Conservation (phyloP, 2,888 invertebrate genomes). For the Metacarcinus magister region DNA sequence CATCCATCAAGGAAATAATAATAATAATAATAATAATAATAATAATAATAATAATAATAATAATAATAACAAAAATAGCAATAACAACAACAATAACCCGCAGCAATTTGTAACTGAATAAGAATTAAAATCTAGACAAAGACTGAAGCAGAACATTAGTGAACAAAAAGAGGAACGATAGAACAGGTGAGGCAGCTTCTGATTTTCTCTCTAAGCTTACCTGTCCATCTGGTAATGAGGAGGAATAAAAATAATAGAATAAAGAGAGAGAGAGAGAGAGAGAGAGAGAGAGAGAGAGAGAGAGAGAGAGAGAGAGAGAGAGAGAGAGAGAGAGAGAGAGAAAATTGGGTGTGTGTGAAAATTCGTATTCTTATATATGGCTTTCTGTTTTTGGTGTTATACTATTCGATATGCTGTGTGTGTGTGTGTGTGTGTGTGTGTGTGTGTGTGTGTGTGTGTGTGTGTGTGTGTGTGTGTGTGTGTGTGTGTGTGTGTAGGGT, state of each 20-base stretch:
- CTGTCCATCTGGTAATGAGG: not conserved
- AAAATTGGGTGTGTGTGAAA: not conserved
- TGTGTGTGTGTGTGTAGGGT: not conserved
- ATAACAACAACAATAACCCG: no score
- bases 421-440: slow-evolving; percentile 26
- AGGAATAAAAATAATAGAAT: not conserved
- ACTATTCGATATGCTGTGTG: not conserved
- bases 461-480: slow-evolving; percentile 12
- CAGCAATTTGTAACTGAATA: not conserved
- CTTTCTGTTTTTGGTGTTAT: not conserved
- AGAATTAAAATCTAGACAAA: not conserved
- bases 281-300: no score
- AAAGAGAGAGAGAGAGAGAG: no score
- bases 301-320: no score
- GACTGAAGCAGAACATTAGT: not conserved
- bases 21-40: slow-evolving; percentile 33
- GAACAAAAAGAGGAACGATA: not conserved
- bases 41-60: slow-evolving; percentile 6
- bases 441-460: slow-evolving; percentile 26
- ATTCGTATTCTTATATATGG: no score
- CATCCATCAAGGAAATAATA: not conserved
- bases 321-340: no score
- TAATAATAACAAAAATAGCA: no score
- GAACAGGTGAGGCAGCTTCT: not conserved
- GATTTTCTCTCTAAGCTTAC: not conserved